These are phyloP conservation scores for Listrodromus nycthemerus DNA, from an alignment of 2,888 invertebrate species.

Conservation along the genomic window DNA sequence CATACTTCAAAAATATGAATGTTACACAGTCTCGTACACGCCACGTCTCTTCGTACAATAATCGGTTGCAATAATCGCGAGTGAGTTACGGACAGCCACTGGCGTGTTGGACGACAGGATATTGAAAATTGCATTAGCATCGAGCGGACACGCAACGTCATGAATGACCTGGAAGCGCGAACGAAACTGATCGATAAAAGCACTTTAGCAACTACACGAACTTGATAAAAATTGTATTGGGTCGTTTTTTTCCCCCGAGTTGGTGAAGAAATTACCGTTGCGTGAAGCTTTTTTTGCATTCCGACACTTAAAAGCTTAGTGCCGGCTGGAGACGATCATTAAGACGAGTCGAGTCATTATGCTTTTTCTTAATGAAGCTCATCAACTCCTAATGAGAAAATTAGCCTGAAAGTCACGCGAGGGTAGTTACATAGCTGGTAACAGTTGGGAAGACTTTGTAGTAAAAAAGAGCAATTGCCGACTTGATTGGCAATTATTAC, in stretches of 20 bases:
- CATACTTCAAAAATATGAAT: conserved; percentile 2
- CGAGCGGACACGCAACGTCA: conserved; percentile 54
- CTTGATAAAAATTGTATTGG: background rate
- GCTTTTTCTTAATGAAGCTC: too few relatives aligned
- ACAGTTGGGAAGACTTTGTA: too few relatives aligned
- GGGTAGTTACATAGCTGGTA: too few relatives aligned
- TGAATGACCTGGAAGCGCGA: conserved; percentile 22
- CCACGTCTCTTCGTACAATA: background rate
- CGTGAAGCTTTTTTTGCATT: too few relatives aligned
- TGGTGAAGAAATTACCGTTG: background rate
- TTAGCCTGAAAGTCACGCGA: too few relatives aligned
- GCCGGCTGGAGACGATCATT: too few relatives aligned
- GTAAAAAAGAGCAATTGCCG: too few relatives aligned
- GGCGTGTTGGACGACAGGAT: conserved; percentile 44
- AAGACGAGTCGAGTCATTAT: too few relatives aligned
- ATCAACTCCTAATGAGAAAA: too few relatives aligned
- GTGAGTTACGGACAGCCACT: conserved; percentile 27
- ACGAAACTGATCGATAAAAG: background rate
- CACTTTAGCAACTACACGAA: conserved; percentile 1
- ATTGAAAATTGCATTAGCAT: conserved; percentile 62
- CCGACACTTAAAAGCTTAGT: too few relatives aligned
- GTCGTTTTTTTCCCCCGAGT: background rate
- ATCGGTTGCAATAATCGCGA: conserved; percentile 23
- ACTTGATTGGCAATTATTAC: too few relatives aligned
- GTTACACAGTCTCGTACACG: background rate